Conservation (phyloP, 2,888 invertebrate genomes). For the Sarcophaga carnaria region DNA sequence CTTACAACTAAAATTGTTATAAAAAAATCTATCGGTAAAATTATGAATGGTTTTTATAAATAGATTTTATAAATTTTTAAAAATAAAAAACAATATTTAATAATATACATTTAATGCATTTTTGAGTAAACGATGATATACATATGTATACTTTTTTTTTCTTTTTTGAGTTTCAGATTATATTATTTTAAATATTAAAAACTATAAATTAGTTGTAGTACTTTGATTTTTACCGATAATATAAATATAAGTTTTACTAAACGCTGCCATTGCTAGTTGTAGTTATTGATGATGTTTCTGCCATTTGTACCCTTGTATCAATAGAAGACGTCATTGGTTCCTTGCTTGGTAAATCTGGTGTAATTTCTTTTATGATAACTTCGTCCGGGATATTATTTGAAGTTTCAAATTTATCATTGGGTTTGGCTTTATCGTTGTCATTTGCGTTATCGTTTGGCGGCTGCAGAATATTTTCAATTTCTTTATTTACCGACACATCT, state of each 20-base stretch:
- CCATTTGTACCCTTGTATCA: background rate
- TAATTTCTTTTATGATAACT: conserved; percentile 8
- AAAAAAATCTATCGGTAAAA: background rate
- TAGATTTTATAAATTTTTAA: conserved; percentile 39
- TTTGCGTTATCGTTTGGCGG: background rate
- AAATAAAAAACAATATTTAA: conserved; percentile 29
- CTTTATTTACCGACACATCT: conserved; percentile 62
- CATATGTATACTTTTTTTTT: no score
- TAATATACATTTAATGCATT: conserved; percentile 56
- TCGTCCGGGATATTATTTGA: background rate
- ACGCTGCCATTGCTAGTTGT: conserved; percentile 50
- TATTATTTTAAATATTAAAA: conserved; percentile 58
- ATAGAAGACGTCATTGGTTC: conserved; percentile 3
- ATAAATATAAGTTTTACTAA: conserved; percentile 17
- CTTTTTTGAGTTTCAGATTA: conserved; percentile 26
- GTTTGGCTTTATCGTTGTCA: background rate
- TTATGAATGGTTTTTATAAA: background rate
- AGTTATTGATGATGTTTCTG: background rate
- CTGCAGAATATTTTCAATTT: conserved; percentile 60
- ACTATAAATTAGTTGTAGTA: conserved; percentile 10
- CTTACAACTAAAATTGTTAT: conserved; percentile 43
- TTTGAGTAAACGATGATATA: conserved; percentile 40
- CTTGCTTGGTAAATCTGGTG: background rate
- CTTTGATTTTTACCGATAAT: background rate
- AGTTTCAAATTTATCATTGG: background rate